These are phyloP conservation scores for Sphenodon punctatus DNA, from an alignment of 2,797 vertebrate species.

Conservation along the genomic window DNA sequence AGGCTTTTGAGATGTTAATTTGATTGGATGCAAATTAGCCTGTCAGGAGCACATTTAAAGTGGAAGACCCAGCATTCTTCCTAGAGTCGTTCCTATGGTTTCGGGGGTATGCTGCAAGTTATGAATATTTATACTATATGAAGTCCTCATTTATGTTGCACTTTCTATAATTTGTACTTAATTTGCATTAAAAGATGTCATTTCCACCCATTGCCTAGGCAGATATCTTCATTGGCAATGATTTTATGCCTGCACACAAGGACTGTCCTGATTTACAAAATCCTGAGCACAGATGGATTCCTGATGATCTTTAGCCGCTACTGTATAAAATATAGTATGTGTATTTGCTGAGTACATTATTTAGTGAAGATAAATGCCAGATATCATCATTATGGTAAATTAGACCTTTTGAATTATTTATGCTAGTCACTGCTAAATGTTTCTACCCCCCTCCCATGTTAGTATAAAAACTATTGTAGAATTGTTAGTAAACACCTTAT, in stretches of 20 bases:
- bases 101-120: conserved; percentile 62
- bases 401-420: conserved; percentile 80
- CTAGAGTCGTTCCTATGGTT: conserved; percentile 77
- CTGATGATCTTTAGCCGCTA: conserved; percentile 44
- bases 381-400: conserved; percentile 74
- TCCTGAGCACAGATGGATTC: conserved; percentile 53
- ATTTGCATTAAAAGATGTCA: conserved; percentile 64
- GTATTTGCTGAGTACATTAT: conserved; percentile 66
- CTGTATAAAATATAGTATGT: conserved; percentile 48
- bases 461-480: conserved; percentile 64
- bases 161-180: conserved; percentile 69
- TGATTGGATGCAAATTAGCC: conserved; percentile 76
- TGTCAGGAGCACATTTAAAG: conserved; percentile 68
- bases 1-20: conserved; percentile 79
- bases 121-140: conserved; percentile 78
- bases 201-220: conserved; percentile 64
- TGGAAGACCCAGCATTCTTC: conserved; percentile 74
- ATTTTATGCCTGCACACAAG: conserved; percentile 52
- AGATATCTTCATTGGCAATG: conserved; percentile 68
- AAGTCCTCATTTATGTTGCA: conserved; percentile 40
- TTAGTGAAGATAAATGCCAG: conserved; percentile 72
- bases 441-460: conserved; percentile 53
- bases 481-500: conserved; percentile 67
- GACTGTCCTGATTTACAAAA: conserved; percentile 56
- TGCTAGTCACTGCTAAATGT: conserved; percentile 65